These are phyloP conservation scores for Alviniconcha marisindica DNA, from an alignment of 1,140 invertebrate species.

Conservation along the genomic window DNA sequence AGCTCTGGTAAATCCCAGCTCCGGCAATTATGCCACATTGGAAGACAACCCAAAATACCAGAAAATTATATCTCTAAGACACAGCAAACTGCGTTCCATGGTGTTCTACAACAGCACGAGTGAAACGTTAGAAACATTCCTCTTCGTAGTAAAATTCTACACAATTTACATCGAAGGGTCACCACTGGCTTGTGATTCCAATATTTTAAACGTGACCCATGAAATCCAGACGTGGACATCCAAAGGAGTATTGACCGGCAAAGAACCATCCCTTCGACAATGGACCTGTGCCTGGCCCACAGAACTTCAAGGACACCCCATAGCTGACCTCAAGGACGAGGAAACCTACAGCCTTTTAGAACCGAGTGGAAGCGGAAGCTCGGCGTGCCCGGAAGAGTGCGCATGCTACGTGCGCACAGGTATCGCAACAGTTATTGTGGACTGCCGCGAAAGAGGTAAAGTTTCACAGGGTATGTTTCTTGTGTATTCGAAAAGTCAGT, in stretches of 20 bases:
- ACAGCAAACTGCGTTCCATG: conserved; percentile 44
- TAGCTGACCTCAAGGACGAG: conserved; percentile 46
- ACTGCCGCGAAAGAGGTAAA: conserved; percentile 45
- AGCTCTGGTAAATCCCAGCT: conserved; percentile 42
- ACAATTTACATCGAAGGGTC: conserved; percentile 49
- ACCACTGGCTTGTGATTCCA: conserved; percentile 56
- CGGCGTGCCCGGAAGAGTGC: conserved; percentile 48
- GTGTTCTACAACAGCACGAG: conserved; percentile 20
- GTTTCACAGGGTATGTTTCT: no score
- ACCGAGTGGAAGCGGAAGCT: background rate
- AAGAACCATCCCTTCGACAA: conserved; percentile 54
- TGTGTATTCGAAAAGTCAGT: no score
- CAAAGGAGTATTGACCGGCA: conserved; percentile 35
- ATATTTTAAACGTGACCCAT: conserved; percentile 48
- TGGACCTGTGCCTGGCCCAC: conserved; percentile 54
- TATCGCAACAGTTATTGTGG: conserved; percentile 51
- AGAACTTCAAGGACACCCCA: conserved; percentile 38
- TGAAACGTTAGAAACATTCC: conserved; percentile 27
- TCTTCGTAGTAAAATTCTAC: conserved; percentile 50
- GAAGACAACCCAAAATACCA: conserved; percentile 12
- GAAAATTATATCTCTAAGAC: conserved; percentile 48
- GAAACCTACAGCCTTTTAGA: conserved; percentile 53
- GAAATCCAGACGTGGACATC: conserved; percentile 30
- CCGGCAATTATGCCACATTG: conserved; percentile 40
- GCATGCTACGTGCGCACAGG: conserved; percentile 52